Evolutionary conservation across 1,140 invertebrate genomes (phyloP), one percentile per base, ranked within the genome.

Genomic region (Oppia nitens): DNA sequence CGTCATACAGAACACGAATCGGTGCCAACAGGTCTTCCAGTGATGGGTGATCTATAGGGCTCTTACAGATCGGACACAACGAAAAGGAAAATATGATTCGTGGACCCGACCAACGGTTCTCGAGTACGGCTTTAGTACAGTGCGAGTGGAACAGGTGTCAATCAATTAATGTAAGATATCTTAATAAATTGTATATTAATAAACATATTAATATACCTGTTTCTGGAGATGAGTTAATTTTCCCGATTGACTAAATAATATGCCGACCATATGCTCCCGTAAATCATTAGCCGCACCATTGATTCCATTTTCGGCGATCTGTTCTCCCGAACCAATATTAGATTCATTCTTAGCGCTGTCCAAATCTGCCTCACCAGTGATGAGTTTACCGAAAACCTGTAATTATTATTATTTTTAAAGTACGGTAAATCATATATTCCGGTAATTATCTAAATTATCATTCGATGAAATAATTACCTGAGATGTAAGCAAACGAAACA

Each of bases 71-170:
- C 0, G 93, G 93, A 73, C 94, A 98, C 27, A 86, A 77, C 2
- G 92, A 86, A 72, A 98, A 98, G 9, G 87, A 83, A 68, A 98
- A 98, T 3, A 89, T 91, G 40, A 98, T 98, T 59, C 94, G 76
- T 3, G 92, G 92, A 12, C 94, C 94, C 21, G 83, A 81, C 93
- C 93, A 98, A 66, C 83, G 78, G 66, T 85, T 88, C 60, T 81
- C 77, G 47, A 98, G 73, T 1, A 94, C 85, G 57, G 82, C 84
- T 65, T 81, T 81, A 64, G 86, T 87, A 72, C 94, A 98, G 65
- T 93, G 87, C 47, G 83, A 76, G 70, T 98, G 94, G 69, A 97
- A 98, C 6, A 97, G 87, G 68, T 98, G 94, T 1, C 90, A 89
- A 73, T n/a, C n/a, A n/a, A n/a, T n/a, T n/a, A n/a, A n/a, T n/a